Conservation (phyloP, 2,888 invertebrate genomes). For the Ophion ventricosus region DNA sequence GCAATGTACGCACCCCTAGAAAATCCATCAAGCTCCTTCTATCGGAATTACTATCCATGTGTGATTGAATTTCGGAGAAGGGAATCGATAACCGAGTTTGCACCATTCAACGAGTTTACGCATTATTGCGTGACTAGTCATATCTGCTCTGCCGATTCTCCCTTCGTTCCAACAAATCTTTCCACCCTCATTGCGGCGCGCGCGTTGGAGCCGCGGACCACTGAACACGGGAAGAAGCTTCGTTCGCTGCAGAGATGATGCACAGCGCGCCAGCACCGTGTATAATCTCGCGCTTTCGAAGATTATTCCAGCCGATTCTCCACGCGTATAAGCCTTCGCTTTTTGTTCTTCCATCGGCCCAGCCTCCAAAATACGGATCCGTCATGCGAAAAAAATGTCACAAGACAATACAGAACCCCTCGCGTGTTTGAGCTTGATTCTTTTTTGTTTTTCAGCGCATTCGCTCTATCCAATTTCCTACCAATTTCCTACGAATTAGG, state of each 20-base stretch:
- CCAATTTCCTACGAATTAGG: conserved; percentile 4
- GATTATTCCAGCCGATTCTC: conserved; percentile 50
- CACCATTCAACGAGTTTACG: conserved; percentile 1
- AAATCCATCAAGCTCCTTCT: too few relatives aligned
- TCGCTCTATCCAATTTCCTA: conserved; percentile 7
- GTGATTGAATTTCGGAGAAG: background rate
- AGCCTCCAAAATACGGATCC: background rate
- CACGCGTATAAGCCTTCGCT: conserved; percentile 12
- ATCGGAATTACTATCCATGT: too few relatives aligned
- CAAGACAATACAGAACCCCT: conserved; percentile 24
- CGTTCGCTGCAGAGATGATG: conserved; percentile 15
- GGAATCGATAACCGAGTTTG: background rate
- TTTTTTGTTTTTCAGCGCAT: conserved; percentile 19
- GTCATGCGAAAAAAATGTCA: conserved; percentile 39
- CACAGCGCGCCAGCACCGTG: conserved; percentile 34
- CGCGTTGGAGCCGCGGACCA: background rate
- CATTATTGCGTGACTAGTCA: conserved; percentile 10
- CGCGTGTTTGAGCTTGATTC: conserved; percentile 32
- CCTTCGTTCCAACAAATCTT: conserved; percentile 4
- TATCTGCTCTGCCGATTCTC: background rate
- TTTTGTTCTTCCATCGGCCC: conserved; percentile 19
- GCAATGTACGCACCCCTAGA: too few relatives aligned
- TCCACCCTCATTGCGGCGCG: conserved; percentile 10
- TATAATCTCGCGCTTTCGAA: conserved; percentile 48
- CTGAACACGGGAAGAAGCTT: conserved; percentile 40